phyloP scores from a whole-genome alignment of 1,140 invertebrate genomes.

The Rhynchophorus ferrugineus region DNA sequence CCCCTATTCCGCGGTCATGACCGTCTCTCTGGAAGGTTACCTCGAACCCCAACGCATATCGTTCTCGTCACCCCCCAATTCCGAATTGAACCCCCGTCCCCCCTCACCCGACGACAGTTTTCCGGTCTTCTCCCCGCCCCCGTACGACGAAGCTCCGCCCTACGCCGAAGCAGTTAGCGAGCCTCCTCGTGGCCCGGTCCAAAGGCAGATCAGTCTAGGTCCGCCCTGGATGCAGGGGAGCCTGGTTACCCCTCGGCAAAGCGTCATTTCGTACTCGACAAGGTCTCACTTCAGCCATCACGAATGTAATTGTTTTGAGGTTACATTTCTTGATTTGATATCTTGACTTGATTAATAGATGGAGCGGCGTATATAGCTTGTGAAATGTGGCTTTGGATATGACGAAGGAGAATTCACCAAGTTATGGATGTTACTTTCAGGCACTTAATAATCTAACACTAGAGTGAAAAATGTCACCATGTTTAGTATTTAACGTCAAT shows the following conservation, averaged over 20 bases:
- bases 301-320: conserved; percentile 60
- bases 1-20: conserved; percentile 75
- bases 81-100: conserved; percentile 57
- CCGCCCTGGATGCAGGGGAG: conserved; percentile 48
- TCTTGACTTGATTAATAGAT: conserved; percentile 3
- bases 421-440: no score
- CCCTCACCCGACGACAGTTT: conserved; percentile 70
- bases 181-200: conserved; percentile 38
- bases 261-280: conserved; percentile 62
- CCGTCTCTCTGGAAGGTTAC: conserved; percentile 76
- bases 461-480: no score
- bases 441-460: no score
- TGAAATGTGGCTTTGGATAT: no score
- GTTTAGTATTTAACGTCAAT: no score
- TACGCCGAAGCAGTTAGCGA: conserved; percentile 33
- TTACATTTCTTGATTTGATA: neutral
- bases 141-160: conserved; percentile 48
- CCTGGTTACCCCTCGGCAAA: conserved; percentile 51
- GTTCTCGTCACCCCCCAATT: conserved; percentile 66
- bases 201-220: conserved; percentile 45
- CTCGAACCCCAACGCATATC: conserved; percentile 71
- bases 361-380: conserved; percentile 9
- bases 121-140: conserved; percentile 75
- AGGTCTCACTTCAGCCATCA: conserved; percentile 67
- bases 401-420: no score